These are phyloP conservation scores for Drosophila parabipectinata DNA, from an alignment of 1,140 invertebrate genomes.

Conservation along the genomic window DNA sequence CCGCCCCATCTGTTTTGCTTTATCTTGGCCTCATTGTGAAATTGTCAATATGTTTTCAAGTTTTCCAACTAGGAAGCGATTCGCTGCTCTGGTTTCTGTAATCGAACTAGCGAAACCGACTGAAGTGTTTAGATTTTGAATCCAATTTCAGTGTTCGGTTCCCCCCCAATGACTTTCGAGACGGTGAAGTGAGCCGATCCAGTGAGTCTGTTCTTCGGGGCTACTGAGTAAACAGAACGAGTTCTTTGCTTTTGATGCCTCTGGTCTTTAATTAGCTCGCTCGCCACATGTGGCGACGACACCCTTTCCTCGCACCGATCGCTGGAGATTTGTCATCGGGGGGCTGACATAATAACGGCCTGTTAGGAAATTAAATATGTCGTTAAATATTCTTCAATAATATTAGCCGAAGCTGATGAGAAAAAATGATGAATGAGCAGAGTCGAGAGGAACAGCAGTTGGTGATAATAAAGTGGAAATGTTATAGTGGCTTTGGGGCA, in stretches of 20 bases:
- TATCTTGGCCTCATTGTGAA: constrained; percentile 41
- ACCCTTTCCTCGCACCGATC: constrained; percentile 20
- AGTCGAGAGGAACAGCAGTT: background rate
- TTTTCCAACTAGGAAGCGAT: constrained; percentile 43
- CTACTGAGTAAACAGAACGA: constrained; percentile 31
- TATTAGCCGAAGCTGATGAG: constrained; percentile 8
- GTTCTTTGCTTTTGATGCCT: constrained; percentile 17
- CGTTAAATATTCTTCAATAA: constrained; percentile 59
- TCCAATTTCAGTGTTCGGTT: constrained; percentile 13
- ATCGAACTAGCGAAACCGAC: constrained; percentile 34
- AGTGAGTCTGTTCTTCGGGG: constrained; percentile 40
- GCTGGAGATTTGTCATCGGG: constrained; percentile 36
- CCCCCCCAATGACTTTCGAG: constrained; percentile 18
- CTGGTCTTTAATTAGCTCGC: constrained; percentile 65
- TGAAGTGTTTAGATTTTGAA: constrained; percentile 12
- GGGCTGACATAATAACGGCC: constrained; percentile 68
- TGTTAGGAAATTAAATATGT: constrained; percentile 65
- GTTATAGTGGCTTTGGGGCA: background rate
- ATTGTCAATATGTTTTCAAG: constrained; percentile 51
- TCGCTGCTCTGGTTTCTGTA: constrained; percentile 38
- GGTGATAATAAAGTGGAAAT: background rate
- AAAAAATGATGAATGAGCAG: constrained; percentile 40
- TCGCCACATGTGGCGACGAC: constrained; percentile 60
- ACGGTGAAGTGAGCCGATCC: constrained; percentile 33
- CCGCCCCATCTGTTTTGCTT: constrained; percentile 35